Conservation (phyloP, 2,888 invertebrate species). For the Onthophagus sagittarius region DNA sequence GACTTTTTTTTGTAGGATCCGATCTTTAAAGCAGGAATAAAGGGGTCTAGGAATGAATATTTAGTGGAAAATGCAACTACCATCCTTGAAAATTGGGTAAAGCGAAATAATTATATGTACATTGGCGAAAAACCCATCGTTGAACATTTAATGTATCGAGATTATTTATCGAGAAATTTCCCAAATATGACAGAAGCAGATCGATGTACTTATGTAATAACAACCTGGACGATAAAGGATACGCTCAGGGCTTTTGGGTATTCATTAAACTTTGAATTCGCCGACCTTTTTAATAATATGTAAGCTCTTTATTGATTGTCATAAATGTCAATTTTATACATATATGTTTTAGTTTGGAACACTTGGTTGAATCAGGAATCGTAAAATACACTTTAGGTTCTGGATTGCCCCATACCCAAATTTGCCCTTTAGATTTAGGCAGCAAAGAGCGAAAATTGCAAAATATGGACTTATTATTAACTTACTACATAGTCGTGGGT, state of each 20-base stretch:
- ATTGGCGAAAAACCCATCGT: slow-evolving; percentile 69
- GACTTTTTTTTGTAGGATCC: slow-evolving; percentile 13
- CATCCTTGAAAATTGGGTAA: slow-evolving; percentile 50
- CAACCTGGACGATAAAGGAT: slow-evolving; percentile 63
- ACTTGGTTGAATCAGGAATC: slow-evolving; percentile 72
- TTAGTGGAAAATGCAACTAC: slow-evolving; percentile 37
- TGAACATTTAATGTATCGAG: slow-evolving; percentile 64
- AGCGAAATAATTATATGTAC: slow-evolving; percentile 54
- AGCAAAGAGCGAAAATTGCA: slow-evolving; percentile 74
- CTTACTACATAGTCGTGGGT: slow-evolving; percentile 69
- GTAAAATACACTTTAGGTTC: slow-evolving; percentile 61
- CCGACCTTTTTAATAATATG: slow-evolving; percentile 64
- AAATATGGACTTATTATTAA: slow-evolving; percentile 74
- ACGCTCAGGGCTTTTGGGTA: slow-evolving; percentile 71
- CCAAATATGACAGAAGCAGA: slow-evolving; percentile 50
- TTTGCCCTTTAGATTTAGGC: slow-evolving; percentile 77
- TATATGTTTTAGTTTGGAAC: slow-evolving; percentile 55
- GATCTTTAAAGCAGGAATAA: slow-evolving; percentile 24
- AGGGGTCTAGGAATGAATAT: slow-evolving; percentile 25
- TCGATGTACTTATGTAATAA: slow-evolving; percentile 74
- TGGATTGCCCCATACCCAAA: slow-evolving; percentile 68
- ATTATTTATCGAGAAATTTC: slow-evolving; percentile 62
- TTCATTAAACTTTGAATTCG: slow-evolving; percentile 58
- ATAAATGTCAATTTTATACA: not conserved
- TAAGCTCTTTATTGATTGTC: slow-evolving; percentile 46